These are phyloP conservation scores for Onchidella celtica DNA, from an alignment of 2,888 invertebrate genomes.

Conservation along the genomic window DNA sequence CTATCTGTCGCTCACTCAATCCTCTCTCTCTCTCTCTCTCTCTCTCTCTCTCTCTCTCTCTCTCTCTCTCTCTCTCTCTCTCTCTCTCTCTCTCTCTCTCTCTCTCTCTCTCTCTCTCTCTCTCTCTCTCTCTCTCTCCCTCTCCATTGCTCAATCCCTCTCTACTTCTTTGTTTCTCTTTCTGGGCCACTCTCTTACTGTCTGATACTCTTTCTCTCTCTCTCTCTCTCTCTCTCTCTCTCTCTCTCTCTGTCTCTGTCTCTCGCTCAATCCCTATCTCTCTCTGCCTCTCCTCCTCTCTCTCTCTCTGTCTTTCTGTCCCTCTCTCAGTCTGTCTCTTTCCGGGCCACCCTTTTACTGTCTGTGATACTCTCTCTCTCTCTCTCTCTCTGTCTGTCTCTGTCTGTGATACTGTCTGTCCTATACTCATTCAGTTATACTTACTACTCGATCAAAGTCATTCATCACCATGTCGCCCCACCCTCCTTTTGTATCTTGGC, in stretches of 20 bases:
- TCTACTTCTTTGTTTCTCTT: background rate
- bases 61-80: background rate
- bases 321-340: background rate
- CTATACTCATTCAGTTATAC: too few species aligned
- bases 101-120: background rate
- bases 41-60: background rate
- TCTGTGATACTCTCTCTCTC: background rate
- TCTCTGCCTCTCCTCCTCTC: conserved; percentile 13
- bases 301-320: background rate
- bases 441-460: too few species aligned
- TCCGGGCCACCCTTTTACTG: background rate
- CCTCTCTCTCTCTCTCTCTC: background rate
- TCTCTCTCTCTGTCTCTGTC: conserved; percentile 17
- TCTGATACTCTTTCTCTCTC: conserved; percentile 4
- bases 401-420: conserved; percentile 25
- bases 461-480: too few species aligned
- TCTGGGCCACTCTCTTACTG: background rate
- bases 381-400: background rate
- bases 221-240: conserved; percentile 32
- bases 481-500: too few species aligned
- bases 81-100: background rate
- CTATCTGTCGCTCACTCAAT: background rate
- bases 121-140: background rate
- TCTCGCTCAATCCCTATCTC: background rate
- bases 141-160: background rate